Conservation (phyloP, 2,888 invertebrate species). For the Callyntrura sp. region DNA sequence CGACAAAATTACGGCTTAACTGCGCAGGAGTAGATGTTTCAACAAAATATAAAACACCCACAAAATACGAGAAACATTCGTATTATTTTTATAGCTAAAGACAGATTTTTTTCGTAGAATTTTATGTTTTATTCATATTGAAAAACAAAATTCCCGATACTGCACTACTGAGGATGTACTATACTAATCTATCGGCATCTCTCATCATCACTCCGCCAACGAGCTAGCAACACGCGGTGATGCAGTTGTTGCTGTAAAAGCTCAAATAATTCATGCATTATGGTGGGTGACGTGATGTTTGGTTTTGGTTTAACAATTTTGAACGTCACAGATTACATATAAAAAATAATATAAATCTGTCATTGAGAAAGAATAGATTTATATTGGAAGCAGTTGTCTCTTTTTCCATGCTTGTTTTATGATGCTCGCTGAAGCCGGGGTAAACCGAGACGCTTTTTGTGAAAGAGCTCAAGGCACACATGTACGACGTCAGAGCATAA, state of each 20-base stretch:
- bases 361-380: constrained; percentile 38
- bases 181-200: not conserved
- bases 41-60: not conserved
- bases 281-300: constrained; percentile 2
- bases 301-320: constrained; percentile 37
- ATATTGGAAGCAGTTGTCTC: constrained; percentile 31
- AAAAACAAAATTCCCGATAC: not conserved
- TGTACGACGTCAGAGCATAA: not conserved
- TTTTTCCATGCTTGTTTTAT: not conserved
- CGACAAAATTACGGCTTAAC: not conserved
- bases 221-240: not conserved
- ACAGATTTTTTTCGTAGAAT: constrained; percentile 30
- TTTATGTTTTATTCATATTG: not conserved
- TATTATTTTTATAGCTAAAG: not conserved
- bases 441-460: not conserved
- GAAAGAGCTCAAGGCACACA: not conserved
- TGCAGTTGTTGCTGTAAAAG: constrained; percentile 24
- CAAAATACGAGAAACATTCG: no score
- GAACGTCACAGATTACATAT: constrained; percentile 10
- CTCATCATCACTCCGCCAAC: not conserved
- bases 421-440: not conserved
- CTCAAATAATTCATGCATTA: not conserved
- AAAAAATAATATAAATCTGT: constrained; percentile 12
- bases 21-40: constrained; percentile 36
- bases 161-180: not conserved